Evolutionary conservation across 2,113 vertebrate genomes (phyloP).

Genomic region (Equus quagga): DNA sequence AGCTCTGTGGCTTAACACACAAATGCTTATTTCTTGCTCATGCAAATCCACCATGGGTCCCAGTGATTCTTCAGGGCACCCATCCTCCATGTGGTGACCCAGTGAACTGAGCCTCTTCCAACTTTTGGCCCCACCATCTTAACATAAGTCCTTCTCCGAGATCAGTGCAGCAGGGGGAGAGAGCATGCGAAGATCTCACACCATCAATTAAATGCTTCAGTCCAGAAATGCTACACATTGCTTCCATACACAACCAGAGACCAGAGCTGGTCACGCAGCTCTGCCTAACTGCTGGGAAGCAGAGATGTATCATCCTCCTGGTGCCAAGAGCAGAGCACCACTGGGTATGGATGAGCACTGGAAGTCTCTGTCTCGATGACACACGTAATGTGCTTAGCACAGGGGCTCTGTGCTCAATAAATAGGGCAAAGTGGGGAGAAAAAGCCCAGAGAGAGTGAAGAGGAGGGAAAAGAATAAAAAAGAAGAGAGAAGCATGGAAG

Average conservation of each 20-base stretch:
- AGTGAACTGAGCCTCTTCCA: background rate
- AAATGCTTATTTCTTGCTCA: constrained; percentile 7
- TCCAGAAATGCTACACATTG: background rate
- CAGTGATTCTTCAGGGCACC: background rate
- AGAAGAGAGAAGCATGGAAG: background rate
- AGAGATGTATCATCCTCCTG: background rate
- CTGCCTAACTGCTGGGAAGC: background rate
- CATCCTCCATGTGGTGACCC: background rate
- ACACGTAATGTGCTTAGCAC: background rate
- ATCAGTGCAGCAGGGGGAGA: background rate
- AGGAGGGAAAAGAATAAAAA: background rate
- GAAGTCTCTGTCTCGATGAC: background rate
- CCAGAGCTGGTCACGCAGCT: background rate
- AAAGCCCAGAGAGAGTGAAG: background rate
- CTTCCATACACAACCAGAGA: background rate
- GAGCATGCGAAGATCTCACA: background rate
- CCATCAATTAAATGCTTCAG: background rate
- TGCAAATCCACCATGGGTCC: background rate
- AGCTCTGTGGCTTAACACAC: background rate
- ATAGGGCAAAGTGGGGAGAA: background rate
- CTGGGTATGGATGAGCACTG: background rate
- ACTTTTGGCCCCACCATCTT: background rate
- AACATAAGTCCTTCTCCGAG: background rate
- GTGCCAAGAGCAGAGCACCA: background rate
- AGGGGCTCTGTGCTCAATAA: background rate